phyloP scores from a whole-genome alignment of 2,888 invertebrate genomes.

The Macrophya annulata region DNA sequence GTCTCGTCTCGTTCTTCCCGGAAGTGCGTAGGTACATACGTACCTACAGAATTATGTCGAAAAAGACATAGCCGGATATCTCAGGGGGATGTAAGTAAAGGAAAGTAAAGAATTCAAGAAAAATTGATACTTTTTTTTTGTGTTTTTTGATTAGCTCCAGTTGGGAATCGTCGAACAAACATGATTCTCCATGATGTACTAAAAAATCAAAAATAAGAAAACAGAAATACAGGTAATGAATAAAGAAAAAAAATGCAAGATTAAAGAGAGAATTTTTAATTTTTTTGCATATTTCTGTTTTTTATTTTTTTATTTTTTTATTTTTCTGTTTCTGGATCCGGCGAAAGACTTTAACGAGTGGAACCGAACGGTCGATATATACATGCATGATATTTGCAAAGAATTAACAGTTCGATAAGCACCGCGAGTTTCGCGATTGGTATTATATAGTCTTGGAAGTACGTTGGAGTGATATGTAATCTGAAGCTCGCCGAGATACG shows the following conservation, averaged over 20 bases:
- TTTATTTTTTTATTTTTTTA: neutral
- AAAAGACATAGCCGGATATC: neutral
- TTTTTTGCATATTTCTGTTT: neutral
- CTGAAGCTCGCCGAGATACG: constrained; percentile 4
- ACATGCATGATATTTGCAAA: constrained; percentile 6
- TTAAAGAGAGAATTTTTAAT: no score
- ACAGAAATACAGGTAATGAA: no score
- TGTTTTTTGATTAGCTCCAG: neutral
- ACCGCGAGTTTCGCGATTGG: constrained; percentile 6
- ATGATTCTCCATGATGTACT: neutral
- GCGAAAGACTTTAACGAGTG: neutral
- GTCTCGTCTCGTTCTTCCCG: neutral
- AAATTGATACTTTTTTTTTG: neutral
- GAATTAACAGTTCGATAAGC: neutral
- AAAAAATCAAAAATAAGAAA: neutral
- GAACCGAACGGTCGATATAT: neutral
- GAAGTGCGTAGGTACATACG: neutral
- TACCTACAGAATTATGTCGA: neutral
- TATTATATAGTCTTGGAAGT: constrained; percentile 28
- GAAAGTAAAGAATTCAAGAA: neutral
- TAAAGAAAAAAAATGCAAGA: no score
- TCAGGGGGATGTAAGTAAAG: constrained; percentile 10
- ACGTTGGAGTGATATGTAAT: constrained; percentile 30
- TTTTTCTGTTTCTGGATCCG: neutral
- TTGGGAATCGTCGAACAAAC: neutral